Evolutionary conservation across 2,113 vertebrate genomes (phyloP).

Genomic region (Pelecanus crispus): DNA sequence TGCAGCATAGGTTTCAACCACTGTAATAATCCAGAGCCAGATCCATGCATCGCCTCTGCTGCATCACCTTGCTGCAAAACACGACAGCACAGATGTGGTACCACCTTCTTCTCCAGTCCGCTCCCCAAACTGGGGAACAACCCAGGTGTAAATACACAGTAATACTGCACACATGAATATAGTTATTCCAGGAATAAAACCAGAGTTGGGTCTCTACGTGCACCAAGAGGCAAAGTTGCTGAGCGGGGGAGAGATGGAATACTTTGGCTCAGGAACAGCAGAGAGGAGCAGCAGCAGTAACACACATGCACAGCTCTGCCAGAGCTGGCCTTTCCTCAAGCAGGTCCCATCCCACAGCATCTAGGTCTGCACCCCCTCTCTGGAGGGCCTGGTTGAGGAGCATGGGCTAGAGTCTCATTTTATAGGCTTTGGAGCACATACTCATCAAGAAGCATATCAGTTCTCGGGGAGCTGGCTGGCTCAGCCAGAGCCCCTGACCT

Average conservation of each 20-base stretch:
- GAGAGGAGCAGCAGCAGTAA: background rate
- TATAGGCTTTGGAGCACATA: background rate
- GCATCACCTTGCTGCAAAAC: background rate
- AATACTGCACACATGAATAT: background rate
- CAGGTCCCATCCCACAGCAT: background rate
- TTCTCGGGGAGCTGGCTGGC: conserved; percentile 28
- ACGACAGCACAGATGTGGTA: background rate
- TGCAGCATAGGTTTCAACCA: too few relatives aligned
- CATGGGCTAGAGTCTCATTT: background rate
- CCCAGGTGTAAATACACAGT: background rate
- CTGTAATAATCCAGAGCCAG: too few relatives aligned
- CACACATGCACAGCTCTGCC: background rate
- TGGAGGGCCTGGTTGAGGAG: background rate
- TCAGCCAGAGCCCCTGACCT: conserved; percentile 18
- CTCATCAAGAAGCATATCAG: conserved; percentile 8
- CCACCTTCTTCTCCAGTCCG: background rate
- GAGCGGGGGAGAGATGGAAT: background rate
- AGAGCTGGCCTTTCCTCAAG: background rate
- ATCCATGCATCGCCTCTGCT: background rate
- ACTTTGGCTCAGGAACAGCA: background rate
- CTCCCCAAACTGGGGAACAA: background rate
- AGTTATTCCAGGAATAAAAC: background rate
- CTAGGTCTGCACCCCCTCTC: background rate
- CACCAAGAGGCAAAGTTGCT: background rate
- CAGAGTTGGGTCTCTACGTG: background rate